phyloP scores from a whole-genome alignment of 1,140 invertebrate genomes.

The Drosophila pseudoobscura region DNA sequence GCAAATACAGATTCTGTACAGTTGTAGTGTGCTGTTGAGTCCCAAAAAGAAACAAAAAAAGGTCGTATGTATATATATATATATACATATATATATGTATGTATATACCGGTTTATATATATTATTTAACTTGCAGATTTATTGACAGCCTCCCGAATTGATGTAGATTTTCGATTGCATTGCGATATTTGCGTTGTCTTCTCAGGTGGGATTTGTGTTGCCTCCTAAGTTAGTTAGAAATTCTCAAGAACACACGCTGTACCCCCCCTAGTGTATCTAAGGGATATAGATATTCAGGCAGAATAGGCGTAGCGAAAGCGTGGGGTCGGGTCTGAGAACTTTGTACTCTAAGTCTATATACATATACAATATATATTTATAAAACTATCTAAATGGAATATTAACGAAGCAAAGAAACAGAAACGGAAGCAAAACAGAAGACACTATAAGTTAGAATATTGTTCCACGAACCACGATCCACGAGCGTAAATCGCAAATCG shows the following conservation, averaged over 20 bases:
- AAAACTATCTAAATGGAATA: slow-evolving; percentile 46
- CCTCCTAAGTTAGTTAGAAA: slow-evolving; percentile 42
- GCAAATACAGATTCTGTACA: not conserved
- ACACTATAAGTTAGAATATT: slow-evolving; percentile 54
- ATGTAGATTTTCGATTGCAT: not conserved
- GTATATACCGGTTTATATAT: slow-evolving; percentile 30
- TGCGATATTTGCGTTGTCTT: slow-evolving; percentile 25
- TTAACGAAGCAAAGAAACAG: slow-evolving; percentile 25
- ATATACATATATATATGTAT: slow-evolving; percentile 32
- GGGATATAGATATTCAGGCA: slow-evolving; percentile 1
- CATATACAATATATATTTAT: slow-evolving; percentile 48
- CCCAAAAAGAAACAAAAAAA: slow-evolving; percentile 1
- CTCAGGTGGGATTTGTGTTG: slow-evolving; percentile 52
- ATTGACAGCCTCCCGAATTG: slow-evolving; percentile 33
- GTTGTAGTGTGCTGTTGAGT: slow-evolving; percentile 36
- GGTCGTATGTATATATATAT: slow-evolving; percentile 35
- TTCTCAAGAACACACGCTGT: slow-evolving; percentile 28
- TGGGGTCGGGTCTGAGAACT: slow-evolving; percentile 44
- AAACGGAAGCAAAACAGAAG: slow-evolving; percentile 30
- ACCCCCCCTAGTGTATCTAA: too few species aligned
- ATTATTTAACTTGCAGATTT: slow-evolving; percentile 27
- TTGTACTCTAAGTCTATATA: slow-evolving; percentile 65
- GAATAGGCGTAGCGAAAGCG: slow-evolving; percentile 2
- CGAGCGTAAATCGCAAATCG: slow-evolving; percentile 50
- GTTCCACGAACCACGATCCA: slow-evolving; percentile 57